Base-by-base conservation (phyloP, 1,140 invertebrate genomes). In the Mya arenaria region DNA sequence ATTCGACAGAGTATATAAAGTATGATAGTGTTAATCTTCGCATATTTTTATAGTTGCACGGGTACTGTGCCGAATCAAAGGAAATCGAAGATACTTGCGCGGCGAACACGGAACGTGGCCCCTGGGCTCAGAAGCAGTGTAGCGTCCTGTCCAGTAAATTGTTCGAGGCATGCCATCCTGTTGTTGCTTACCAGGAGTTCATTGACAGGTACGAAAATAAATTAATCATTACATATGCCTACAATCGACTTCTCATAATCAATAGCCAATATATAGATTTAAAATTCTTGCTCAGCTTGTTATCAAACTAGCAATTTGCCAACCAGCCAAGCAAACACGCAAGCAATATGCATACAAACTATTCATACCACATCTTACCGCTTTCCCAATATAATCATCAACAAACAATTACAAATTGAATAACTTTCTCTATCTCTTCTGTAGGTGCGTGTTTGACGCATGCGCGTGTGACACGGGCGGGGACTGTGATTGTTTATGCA, bases 401-500 rank as follows among this genome's bases (percentile, higher is more conserved):
- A n/a, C n/a, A n/a, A n/a, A n/a, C n/a, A n/a, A n/a, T n/a, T n/a
- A n/a, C n/a, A n/a, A n/a, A n/a, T n/a, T n/a, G n/a, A n/a, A n/a
- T n/a, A n/a, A n/a, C n/a, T n/a, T n/a, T n/a, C n/a, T n/a, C n/a
- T 52, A 23, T 52, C 48, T 23, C 25, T 17, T 52, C 8, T 52
- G 48, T 44, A 89, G 85, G 41, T 90, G 89, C 82, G 75, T 90
- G 10, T 89, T 85, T 82, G 91, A 92, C 82, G 82, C 90, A 2
- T 98, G 97, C 92, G 96, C 95, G 32, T 98, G 97, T 91, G 97
- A 98, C 91, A 93, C 95, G 87, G 97, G 97, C 28, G 97, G 96
- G 0, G 97, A 98, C 91, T 98, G 97, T 90, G 96, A 97, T 77
- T 98, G 97, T 92, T 91, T 98, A 0, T 98, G 97, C 90, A 97